Conservation (phyloP, 2,113 vertebrate genomes). For the Brevimyrus niger region DNA sequence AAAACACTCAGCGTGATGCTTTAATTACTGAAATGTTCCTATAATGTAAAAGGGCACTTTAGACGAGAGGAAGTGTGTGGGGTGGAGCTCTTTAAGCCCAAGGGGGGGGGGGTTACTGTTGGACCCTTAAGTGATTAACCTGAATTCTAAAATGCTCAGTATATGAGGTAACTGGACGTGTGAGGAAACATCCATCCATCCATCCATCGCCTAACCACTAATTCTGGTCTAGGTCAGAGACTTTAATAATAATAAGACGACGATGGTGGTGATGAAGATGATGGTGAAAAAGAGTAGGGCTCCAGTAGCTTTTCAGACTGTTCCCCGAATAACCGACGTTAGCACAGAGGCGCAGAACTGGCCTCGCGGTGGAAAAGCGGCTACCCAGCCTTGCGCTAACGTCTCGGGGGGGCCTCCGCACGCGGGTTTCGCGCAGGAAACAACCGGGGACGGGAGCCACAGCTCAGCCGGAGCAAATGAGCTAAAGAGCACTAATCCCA, state of each 20-base stretch:
- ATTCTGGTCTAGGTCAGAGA: background rate
- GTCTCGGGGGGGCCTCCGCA: too few species aligned
- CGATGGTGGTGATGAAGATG: background rate
- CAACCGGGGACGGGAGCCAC: background rate
- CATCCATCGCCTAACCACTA: background rate
- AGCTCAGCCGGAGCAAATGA: background rate
- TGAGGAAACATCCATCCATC: background rate
- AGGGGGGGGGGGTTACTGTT: background rate
- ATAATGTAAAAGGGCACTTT: background rate
- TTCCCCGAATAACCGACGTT: background rate
- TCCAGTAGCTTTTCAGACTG: background rate
- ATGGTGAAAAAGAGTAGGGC: background rate
- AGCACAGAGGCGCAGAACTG: background rate
- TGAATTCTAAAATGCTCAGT: background rate
- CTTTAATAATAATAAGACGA: background rate
- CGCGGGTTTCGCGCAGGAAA: background rate
- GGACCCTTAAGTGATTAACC: background rate
- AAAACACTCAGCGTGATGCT: background rate
- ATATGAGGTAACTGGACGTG: background rate
- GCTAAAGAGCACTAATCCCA: background rate
- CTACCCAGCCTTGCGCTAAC: background rate
- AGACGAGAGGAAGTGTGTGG: background rate
- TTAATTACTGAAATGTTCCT: background rate
- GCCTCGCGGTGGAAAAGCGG: background rate
- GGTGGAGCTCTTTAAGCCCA: background rate